phyloP scores from a whole-genome alignment of 1,140 invertebrate genomes.

The Galendromus occidentalis region DNA sequence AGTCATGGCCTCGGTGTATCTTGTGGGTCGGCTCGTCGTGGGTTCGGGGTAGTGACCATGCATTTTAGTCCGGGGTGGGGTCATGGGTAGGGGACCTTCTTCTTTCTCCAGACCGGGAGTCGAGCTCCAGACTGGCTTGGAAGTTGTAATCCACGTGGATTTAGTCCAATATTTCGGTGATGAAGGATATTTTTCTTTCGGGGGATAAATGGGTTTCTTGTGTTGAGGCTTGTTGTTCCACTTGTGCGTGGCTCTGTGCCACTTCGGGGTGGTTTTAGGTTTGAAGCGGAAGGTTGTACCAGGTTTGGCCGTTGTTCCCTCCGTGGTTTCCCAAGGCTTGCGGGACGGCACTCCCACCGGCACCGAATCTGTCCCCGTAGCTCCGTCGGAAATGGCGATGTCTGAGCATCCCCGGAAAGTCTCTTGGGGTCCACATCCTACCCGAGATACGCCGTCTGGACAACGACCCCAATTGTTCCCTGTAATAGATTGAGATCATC shows the following conservation, averaged over 20 bases:
- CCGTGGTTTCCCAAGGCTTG: conserved; percentile 4
- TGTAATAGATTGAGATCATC: not conserved
- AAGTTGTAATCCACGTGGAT: too few relatives aligned
- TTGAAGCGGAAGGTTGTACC: not conserved
- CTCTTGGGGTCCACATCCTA: conserved; percentile 20
- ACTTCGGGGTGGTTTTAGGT: not conserved
- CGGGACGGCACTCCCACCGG: not conserved
- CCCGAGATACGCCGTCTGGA: conserved; percentile 15
- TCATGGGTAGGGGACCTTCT: not conserved
- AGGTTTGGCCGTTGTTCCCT: not conserved
- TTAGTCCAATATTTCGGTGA: too few relatives aligned
- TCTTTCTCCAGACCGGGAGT: not conserved
- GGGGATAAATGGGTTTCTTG: conserved; percentile 7
- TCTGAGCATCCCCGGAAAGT: conserved; percentile 19
- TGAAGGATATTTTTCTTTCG: too few relatives aligned
- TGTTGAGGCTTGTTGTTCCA: not conserved
- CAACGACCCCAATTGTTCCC: conserved; percentile 21
- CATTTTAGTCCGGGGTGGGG: not conserved
- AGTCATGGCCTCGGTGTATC: not conserved
- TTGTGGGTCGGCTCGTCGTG: conserved; percentile 11
- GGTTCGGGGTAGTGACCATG: conserved; percentile 14
- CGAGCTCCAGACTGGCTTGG: too few relatives aligned
- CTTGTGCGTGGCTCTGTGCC: not conserved
- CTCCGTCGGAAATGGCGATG: conserved; percentile 15
- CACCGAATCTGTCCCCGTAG: not conserved